Evolutionary conservation across 1,140 invertebrate genomes (phyloP), one percentile per base, ranked within the genome.

Genomic region (Polypedilum pembai): DNA sequence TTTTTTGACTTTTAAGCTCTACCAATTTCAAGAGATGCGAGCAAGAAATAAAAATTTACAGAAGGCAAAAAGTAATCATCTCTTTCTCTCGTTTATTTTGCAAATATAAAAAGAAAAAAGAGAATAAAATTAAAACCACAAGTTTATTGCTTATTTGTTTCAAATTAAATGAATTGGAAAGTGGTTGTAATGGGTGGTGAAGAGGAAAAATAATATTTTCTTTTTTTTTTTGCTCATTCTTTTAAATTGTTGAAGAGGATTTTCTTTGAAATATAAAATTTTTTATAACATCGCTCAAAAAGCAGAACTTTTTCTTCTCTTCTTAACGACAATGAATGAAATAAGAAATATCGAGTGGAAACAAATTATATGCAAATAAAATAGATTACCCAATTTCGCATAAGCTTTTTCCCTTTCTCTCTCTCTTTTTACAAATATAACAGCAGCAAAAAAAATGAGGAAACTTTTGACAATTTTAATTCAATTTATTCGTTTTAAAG

Each of bases 91-190:
- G 24, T 33, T 33, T 33, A 33, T 33, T 33, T 56, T 56, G n/a
- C n/a, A n/a, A 56, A 45, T 45, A 45, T 12, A 45, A 45, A 45
- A 56, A 56, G n/a, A 56, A 56, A 15, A 56, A 17, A 18, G 65
- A 18, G 65, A 21, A 69, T 21, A 18, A 20, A 18, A 69, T 69
- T 69, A 69, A 56, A 69, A 69, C 65, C 65, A 69, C 65, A 69
- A 33, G n/a, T 69, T 69, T 69, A 69, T 21, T 69, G 65, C 65
- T 69, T 69, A 69, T 69, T 69, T 69, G 65, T 69, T 69, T 69
- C 65, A 21, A 69, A 69, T 69, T 69, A 20, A 69, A 69, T 69
- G 65, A 18, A 69, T 69, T 18, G 65, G 65, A 69, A 69, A 69
- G 20, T 20, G 20, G 65, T 20, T 20, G 20, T 20, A 18, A 18